Percentiles rank a stretch among this genome's conserved stretches.
phyloP scores from a whole-genome alignment of 2,888 invertebrate species.

The Phalera bucephala region DNA sequence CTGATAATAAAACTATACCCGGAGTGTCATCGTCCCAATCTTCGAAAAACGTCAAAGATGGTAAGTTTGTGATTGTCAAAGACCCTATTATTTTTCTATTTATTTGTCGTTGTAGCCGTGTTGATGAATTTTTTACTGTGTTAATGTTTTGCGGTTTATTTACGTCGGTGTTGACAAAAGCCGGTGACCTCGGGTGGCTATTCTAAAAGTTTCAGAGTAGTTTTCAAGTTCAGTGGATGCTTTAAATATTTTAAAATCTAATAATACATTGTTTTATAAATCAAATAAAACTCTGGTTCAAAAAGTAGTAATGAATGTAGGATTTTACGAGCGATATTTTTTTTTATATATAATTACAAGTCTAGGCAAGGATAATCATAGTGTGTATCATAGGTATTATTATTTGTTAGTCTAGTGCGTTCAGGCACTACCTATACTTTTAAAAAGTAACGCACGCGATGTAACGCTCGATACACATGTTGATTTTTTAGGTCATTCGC shows the following conservation, averaged over 20 bases:
- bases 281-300: neutral
- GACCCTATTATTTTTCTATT: neutral
- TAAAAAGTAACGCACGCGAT: constrained; percentile 34
- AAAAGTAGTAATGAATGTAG: too few relatives aligned
- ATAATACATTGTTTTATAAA: neutral
- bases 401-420: constrained; percentile 14
- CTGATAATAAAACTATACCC: constrained; percentile 87
- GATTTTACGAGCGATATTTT: too few relatives aligned
- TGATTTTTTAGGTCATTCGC: constrained; percentile 32
- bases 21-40: constrained; percentile 88
- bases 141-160: neutral
- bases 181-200: neutral
- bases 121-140: neutral
- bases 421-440: constrained; percentile 23
- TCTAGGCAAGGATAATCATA: constrained; percentile 10
- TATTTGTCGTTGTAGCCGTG: neutral
- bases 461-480: constrained; percentile 28
- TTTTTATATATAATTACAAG: too few relatives aligned
- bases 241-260: constrained; percentile 8
- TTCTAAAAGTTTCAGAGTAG: constrained; percentile 31
- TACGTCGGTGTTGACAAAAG: neutral
- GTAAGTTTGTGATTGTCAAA: constrained; percentile 80
- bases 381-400: constrained; percentile 18
- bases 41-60: constrained; percentile 89
- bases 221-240: constrained; percentile 28